These are phyloP conservation scores for Mycteria americana DNA, from an alignment of 2,797 vertebrate species.

Conservation along the genomic window DNA sequence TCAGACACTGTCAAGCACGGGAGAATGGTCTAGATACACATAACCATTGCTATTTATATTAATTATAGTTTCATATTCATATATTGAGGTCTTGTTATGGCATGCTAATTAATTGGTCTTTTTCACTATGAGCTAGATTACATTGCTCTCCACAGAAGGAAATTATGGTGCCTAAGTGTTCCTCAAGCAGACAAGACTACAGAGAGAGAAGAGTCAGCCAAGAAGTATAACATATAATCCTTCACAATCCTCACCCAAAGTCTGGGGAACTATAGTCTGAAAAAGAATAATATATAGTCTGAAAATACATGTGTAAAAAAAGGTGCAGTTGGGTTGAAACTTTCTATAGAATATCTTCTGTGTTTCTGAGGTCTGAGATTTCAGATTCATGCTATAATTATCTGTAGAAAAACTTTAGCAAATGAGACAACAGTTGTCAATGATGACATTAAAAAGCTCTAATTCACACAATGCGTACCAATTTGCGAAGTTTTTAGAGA, in stretches of 20 bases:
- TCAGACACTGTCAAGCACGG: neutral
- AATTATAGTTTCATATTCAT: neutral
- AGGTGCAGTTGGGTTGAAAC: rapidly evolving
- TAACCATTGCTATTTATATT: neutral
- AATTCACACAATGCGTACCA: neutral
- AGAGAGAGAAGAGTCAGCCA: neutral
- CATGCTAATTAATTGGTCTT: neutral
- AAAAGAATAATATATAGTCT: no score
- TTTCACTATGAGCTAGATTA: neutral
- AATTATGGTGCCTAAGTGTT: rapidly evolving
- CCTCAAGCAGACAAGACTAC: neutral
- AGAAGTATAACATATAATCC: neutral
- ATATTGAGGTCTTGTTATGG: neutral
- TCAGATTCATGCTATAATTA: neutral
- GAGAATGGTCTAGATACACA: neutral
- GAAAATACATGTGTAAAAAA: neutral
- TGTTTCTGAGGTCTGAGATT: neutral
- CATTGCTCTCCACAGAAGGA: neutral
- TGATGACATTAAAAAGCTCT: neutral
- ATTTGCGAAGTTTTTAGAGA: neutral
- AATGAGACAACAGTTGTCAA: neutral
- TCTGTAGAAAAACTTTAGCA: neutral
- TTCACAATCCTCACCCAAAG: neutral
- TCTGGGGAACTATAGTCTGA: neutral
- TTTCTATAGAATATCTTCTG: neutral